A percentile compares a stretch with the other conserved stretches of the same genome.
Evolutionary conservation across 2,113 vertebrate genomes (phyloP).

Genomic region (Hylia prasina): DNA sequence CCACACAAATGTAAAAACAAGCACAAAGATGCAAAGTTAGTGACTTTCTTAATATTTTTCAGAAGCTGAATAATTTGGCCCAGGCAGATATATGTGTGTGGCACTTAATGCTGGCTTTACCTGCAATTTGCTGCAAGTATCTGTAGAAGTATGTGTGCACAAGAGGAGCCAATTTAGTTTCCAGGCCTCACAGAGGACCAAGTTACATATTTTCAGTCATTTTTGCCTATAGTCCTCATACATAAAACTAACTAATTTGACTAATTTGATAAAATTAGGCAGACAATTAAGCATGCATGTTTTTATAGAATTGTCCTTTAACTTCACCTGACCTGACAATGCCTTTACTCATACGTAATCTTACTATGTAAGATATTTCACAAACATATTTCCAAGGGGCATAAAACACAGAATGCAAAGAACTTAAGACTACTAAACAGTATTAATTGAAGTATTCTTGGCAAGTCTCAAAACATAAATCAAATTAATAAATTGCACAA

Average conservation of each 20-base stretch:
- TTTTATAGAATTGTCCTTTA: neutral
- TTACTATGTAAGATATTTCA: neutral
- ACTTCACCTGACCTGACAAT: neutral
- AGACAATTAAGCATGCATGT: neutral
- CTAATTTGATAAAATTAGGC: neutral
- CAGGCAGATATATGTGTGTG: neutral
- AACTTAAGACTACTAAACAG: neutral
- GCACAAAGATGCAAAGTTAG: neutral
- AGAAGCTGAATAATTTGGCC: neutral
- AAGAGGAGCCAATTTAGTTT: neutral
- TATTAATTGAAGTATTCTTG: slow-evolving; percentile 15
- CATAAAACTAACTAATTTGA: neutral
- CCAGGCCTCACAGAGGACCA: neutral
- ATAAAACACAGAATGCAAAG: neutral
- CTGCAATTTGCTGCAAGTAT: neutral
- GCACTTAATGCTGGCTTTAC: neutral
- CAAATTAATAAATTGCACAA: slow-evolving; percentile 1
- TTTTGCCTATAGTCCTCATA: neutral
- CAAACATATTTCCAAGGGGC: neutral
- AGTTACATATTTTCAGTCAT: neutral
- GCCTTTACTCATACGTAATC: neutral
- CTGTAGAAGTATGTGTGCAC: neutral
- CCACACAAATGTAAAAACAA: neutral
- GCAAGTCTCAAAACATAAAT: slow-evolving; percentile 28
- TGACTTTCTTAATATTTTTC: neutral